These are phyloP conservation scores for Bos indicus DNA, from an alignment of 2,113 vertebrate species.

Conservation along the genomic window DNA sequence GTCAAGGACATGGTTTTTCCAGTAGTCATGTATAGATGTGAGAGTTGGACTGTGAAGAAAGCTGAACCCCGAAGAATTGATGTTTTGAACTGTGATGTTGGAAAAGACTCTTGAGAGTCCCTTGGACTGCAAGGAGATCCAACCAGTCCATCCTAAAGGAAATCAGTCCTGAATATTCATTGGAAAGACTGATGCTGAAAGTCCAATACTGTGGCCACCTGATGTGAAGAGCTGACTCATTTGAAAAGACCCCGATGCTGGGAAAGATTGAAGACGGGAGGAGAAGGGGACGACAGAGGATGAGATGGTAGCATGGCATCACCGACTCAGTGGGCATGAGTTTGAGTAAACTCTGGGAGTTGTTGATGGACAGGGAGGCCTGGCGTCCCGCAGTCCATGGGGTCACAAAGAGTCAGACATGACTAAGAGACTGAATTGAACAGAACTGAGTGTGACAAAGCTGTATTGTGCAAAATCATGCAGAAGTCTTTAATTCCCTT, in stretches of 20 bases:
- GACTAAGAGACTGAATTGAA: neutral
- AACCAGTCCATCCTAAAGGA: neutral
- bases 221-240: neutral
- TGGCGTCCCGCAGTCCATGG: accelerated
- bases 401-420: neutral
- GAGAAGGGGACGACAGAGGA: neutral
- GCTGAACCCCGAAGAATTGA: accelerated
- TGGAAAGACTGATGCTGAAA: neutral
- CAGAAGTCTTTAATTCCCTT: neutral
- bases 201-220: neutral
- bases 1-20: neutral
- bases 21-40: neutral
- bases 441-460: neutral
- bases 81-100: neutral
- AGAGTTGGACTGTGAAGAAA: neutral
- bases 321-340: neutral
- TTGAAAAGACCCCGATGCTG: neutral
- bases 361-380: neutral
- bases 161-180: neutral
- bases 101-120: neutral
- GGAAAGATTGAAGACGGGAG: neutral
- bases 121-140: neutral
- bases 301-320: neutral
- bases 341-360: neutral
- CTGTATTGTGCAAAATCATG: neutral